Evolutionary conservation across 2,888 invertebrate genomes (phyloP), one percentile per base, ranked within the genome.

Genomic region (Epinotia brunnichana): DNA sequence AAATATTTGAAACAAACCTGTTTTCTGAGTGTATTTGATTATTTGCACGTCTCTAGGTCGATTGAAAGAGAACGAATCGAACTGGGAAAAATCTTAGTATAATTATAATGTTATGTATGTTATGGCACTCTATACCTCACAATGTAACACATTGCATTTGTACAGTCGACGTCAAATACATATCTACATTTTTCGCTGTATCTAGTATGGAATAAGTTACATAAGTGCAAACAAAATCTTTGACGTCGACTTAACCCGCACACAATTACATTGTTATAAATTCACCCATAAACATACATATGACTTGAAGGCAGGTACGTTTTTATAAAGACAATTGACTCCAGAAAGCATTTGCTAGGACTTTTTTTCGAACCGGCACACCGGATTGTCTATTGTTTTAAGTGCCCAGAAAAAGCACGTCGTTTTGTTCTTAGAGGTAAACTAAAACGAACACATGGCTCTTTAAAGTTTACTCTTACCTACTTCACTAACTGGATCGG

Each of bases 401-500:
- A 15, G 4, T 0, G 3, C 15, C 4, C 48, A n/a, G 5, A 48
- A 48, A 48, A 48, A 48, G 48, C n/a, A n/a, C 15, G 48, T n/a
- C 13, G 15, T n/a, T 54, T 44, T n/a, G 39, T 54, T 39, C 39
- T n/a, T 17, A 29, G 13, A 11, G 13, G 19, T 13, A 51, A 19
- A 11, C 13, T 15, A 39, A 41, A 59, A 39, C 54, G 35, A 57
- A 60, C 66, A 66, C 66, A 53, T 29, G 41, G 48, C 53, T 35
- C 44, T 17, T 44, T 15, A 48, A 67, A 66, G 66, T 71, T 66
- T 39, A 56, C 69, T 44, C 44, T 41, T 71, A 60, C 60, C 60
- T 60, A 53, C 71, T 61, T 64, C 44, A 24, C 66, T 64, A 71
- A 67, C 66, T 66, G 66, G 71, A 71, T 71, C 71, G 44, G 54